phyloP scores from a whole-genome alignment of 2,888 invertebrate genomes.

The Eilema caniola region DNA sequence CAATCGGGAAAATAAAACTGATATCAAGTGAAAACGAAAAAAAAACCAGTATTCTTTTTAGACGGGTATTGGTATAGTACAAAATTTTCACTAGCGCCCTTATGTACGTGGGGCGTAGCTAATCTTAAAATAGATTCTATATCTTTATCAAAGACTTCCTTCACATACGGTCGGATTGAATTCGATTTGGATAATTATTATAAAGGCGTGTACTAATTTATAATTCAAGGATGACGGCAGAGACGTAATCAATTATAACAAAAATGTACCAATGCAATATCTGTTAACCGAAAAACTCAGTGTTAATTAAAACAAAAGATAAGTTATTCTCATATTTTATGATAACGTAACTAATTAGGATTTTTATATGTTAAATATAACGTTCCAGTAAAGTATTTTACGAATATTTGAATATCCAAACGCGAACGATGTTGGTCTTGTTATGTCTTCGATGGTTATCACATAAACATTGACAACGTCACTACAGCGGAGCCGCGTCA shows the following conservation, averaged over 20 bases:
- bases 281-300: conserved; percentile 37
- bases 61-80: neutral
- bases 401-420: conserved; percentile 17
- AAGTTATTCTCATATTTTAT: conserved; percentile 44
- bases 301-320: conserved; percentile 51
- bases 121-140: conserved; percentile 75
- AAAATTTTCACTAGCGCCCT: conserved; percentile 57
- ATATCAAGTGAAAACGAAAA: neutral
- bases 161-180: conserved; percentile 64
- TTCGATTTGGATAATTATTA: conserved; percentile 68
- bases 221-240: conserved; percentile 59
- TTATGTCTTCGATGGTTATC: conserved; percentile 36
- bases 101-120: conserved; percentile 45
- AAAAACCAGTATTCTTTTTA: too few species aligned
- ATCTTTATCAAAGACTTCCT: conserved; percentile 76
- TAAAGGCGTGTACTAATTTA: conserved; percentile 59
- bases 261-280: conserved; percentile 48
- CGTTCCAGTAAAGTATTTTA: conserved; percentile 14
- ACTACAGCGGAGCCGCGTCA: conserved; percentile 46
- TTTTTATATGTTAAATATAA: conserved; percentile 30
- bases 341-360: conserved; percentile 44
- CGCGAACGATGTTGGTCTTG: conserved; percentile 20
- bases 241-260: conserved; percentile 54
- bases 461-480: conserved; percentile 48
- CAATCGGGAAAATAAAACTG: neutral